Conservation (phyloP, 2,888 invertebrate genomes). For the Heliconius hortense region DNA sequence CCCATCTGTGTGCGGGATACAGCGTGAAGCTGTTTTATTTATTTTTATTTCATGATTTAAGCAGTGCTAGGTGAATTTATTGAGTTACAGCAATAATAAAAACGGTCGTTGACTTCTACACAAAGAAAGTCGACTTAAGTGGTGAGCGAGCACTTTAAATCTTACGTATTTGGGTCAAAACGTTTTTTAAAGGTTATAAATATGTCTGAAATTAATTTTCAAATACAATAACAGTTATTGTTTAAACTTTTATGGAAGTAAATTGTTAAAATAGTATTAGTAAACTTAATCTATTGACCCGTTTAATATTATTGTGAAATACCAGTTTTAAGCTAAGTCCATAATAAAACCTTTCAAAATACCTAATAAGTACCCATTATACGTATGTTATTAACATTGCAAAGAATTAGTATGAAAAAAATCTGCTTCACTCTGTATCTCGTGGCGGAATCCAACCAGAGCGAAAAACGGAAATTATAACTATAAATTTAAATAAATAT, state of each 20-base stretch:
- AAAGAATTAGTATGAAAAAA: too few relatives aligned
- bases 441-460: too few relatives aligned
- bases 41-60: not conserved
- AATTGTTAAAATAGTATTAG: not conserved
- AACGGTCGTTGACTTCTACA: constrained; percentile 25
- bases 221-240: constrained; percentile 6
- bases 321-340: too few relatives aligned
- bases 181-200: not conserved
- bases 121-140: constrained; percentile 22
- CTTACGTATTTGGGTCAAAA: constrained; percentile 17
- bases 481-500: too few relatives aligned
- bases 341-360: too few relatives aligned
- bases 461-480: too few relatives aligned
- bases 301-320: not conserved
- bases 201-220: not conserved
- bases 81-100: constrained; percentile 20
- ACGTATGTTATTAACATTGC: too few relatives aligned
- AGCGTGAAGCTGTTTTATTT: too few relatives aligned
- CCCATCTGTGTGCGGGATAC: too few relatives aligned
- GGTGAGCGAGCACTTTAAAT: constrained; percentile 6
- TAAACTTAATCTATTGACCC: not conserved
- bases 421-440: too few relatives aligned
- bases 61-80: constrained; percentile 14
- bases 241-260: not conserved
- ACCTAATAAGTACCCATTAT: too few relatives aligned